Evolutionary conservation across 2,113 vertebrate species (phyloP).

Genomic region (Sinocyclocheilus rhinocerous): DNA sequence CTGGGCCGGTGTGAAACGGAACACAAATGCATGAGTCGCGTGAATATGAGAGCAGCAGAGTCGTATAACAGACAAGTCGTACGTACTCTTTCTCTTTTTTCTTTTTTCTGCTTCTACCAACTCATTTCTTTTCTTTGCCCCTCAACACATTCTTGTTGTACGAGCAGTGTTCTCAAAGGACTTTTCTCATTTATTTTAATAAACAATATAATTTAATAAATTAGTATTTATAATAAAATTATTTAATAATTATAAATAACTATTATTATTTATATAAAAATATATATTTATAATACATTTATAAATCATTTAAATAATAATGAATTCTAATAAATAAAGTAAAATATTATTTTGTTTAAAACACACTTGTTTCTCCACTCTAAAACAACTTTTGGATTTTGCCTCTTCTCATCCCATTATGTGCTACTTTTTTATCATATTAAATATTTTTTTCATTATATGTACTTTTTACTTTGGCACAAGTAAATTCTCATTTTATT

Average conservation of each 20-base stretch:
- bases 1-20: conserved; percentile 17
- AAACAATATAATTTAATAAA: neutral
- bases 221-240: no score
- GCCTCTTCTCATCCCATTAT: neutral
- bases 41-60: conserved; percentile 10
- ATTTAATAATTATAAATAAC: no score
- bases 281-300: no score
- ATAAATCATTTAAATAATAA: no score
- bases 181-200: neutral
- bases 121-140: neutral
- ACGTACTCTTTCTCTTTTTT: neutral
- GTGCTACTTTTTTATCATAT: neutral
- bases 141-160: neutral
- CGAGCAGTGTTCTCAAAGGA: neutral
- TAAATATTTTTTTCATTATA: no score
- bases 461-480: no score
- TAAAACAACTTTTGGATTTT: no score
- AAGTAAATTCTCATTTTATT: no score
- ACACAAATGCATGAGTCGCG: neutral
- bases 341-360: neutral
- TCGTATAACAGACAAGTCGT: neutral
- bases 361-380: no score
- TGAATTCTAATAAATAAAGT: neutral
- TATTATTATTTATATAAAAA: no score
- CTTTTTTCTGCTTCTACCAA: neutral